Percentiles rank a stretch among this genome's conserved stretches.
Evolutionary conservation across 2,888 invertebrate species (phyloP).

Genomic region (Tenthredo amoena): DNA sequence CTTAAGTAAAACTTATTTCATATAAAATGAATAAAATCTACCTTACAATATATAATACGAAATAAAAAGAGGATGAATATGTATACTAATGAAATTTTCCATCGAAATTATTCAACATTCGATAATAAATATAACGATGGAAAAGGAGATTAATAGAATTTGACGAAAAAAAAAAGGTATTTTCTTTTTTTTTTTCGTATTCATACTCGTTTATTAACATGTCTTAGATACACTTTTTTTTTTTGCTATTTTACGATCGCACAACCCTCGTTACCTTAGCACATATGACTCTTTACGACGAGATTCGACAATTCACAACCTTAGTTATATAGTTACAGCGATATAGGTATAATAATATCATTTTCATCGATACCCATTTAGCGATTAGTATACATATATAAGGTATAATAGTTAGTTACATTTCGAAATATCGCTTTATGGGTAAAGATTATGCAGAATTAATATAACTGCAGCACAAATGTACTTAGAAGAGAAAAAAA

Average conservation of each 20-base stretch:
- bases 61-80: background rate
- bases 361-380: background rate
- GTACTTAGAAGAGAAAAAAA: background rate
- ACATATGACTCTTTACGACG: conserved; percentile 32
- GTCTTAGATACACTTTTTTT: conserved; percentile 4
- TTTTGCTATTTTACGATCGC: background rate
- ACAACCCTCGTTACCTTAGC: conserved; percentile 42
- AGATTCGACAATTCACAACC: conserved; percentile 35
- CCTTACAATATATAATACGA: background rate
- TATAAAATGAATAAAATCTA: too few relatives aligned
- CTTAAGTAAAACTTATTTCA: background rate
- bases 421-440: background rate
- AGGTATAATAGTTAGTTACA: background rate
- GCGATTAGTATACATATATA: background rate
- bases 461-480: background rate
- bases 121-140: background rate
- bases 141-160: background rate
- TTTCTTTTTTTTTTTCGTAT: background rate
- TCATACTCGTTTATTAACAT: conserved; percentile 39
- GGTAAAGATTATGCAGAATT: background rate
- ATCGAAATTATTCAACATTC: background rate
- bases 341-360: background rate
- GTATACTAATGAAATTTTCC: background rate
- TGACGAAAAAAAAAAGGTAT: background rate
- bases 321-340: conserved; percentile 26